These are phyloP conservation scores for Camponotus fellah DNA, from an alignment of 2,888 invertebrate species.

Conservation along the genomic window DNA sequence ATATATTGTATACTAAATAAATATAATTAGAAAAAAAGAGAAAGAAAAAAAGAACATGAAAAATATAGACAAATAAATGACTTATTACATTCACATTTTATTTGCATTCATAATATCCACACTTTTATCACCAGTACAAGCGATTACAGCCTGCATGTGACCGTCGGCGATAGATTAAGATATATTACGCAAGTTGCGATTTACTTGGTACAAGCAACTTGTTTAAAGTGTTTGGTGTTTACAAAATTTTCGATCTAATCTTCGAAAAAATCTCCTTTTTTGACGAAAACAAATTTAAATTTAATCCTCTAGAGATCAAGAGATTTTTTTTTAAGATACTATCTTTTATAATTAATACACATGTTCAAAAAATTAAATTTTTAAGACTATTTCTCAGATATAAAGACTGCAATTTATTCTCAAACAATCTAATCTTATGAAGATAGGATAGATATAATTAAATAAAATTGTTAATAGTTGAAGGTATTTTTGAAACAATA, in stretches of 20 bases:
- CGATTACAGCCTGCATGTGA: constrained; percentile 34
- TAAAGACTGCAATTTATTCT: background rate
- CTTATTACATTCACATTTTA: constrained; percentile 32
- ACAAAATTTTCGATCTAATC: background rate
- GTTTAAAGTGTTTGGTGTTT: background rate
- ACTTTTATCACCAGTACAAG: constrained; percentile 23
- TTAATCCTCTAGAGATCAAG: background rate
- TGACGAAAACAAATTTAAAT: background rate
- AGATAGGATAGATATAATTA: background rate
- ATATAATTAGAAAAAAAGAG: background rate
- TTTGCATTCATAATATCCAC: constrained; percentile 4
- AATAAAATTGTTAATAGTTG: background rate
- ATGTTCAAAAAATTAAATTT: background rate
- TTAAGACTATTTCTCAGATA: background rate
- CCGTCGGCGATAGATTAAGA: constrained; percentile 36
- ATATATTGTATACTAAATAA: background rate
- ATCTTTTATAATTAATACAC: background rate
- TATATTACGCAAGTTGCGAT: constrained; percentile 25
- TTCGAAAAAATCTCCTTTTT: background rate
- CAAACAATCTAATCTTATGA: background rate
- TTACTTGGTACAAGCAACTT: background rate
- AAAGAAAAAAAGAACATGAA: background rate
- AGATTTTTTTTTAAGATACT: background rate
- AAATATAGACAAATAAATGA: background rate
- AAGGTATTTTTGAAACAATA: background rate